A percentile compares a stretch with the other conserved stretches of the same genome.
phyloP scores from a whole-genome alignment of 2,113 vertebrate genomes.

The Colaptes auratus region DNA sequence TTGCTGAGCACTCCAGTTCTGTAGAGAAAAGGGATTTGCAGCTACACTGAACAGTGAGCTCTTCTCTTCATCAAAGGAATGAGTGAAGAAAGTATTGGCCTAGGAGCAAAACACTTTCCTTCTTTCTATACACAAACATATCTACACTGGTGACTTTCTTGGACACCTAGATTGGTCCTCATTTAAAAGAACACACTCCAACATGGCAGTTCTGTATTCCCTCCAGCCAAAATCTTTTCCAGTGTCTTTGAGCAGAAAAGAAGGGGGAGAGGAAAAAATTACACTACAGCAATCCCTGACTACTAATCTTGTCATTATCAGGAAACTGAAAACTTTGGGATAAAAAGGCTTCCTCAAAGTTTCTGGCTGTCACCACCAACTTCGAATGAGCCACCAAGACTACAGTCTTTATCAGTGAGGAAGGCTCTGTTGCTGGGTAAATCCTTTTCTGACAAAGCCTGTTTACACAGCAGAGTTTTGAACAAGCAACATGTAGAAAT shows the following conservation, averaged over 20 bases:
- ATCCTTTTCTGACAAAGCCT: not conserved
- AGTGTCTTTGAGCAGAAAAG: not conserved
- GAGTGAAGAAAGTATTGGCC: not conserved
- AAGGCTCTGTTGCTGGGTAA: not conserved
- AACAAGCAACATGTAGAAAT: not conserved
- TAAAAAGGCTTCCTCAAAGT: not conserved
- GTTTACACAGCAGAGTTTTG: not conserved
- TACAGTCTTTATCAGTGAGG: not conserved
- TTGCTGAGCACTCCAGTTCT: not conserved
- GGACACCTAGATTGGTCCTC: not conserved
- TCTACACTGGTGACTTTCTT: not conserved
- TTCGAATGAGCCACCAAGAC: not conserved
- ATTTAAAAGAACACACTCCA: not conserved
- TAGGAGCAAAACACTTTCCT: not conserved
- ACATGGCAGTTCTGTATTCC: not conserved
- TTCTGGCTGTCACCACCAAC: not conserved
- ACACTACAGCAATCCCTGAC: not conserved
- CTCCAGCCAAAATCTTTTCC: not conserved
- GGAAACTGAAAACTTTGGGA: not conserved
- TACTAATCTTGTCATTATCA: not conserved
- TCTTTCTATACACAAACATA: not conserved
- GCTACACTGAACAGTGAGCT: not conserved
- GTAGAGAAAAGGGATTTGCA: not conserved
- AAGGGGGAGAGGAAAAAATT: not conserved
- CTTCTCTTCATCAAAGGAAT: not conserved